Base-by-base conservation (phyloP, 2,888 invertebrate species). In the Lithosia quadra region DNA sequence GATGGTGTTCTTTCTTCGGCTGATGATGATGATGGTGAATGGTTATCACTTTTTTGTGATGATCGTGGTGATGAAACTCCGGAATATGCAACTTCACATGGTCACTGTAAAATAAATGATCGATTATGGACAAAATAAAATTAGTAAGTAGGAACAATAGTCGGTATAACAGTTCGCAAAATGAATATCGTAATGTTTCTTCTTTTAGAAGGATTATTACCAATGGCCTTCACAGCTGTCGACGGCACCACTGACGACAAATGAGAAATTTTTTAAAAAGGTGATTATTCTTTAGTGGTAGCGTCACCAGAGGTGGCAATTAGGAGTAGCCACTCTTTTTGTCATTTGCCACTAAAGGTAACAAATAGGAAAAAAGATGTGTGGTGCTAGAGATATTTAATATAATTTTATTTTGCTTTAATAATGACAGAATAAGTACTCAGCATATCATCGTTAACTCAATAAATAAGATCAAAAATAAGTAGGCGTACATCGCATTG, bases 11-110 rank as follows among this genome's bases (percentile, higher is more conserved):
- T 79, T 95, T 92, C 82, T 95, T 93, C 63, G 95, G 93, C 70
- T 93, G 91, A 62, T 92, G 92, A 63, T 95, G 93, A 71, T 95
- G 95, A 70, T 96, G 95, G 77, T 96, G 96, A 61, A 96, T 92
- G 18, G 95, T 95, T 59, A 96, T 93, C 65, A 96, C 95, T 82
- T 96, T 96, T 10, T 96, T 96, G 80, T 96, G 96, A 72, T 95
- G 92, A 62, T 95, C 95, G 73, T 96, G 96, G 59, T 96, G 96
- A 73, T 96, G 93, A 64, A 96, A 92, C 84, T 96, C 95, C 22
- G 96, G 96, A 11, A 96, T 92, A 83, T 96, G 93, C 63, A 96
- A 87, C 85, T 92, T 96, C 72, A 96, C 90, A 82, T 96, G 96
- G 64, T 95, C 92, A 80, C 96, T 96, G 92, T 68, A 92, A 92